phyloP scores from a whole-genome alignment of 2,888 invertebrate species.

The Ochropleura plecta region DNA sequence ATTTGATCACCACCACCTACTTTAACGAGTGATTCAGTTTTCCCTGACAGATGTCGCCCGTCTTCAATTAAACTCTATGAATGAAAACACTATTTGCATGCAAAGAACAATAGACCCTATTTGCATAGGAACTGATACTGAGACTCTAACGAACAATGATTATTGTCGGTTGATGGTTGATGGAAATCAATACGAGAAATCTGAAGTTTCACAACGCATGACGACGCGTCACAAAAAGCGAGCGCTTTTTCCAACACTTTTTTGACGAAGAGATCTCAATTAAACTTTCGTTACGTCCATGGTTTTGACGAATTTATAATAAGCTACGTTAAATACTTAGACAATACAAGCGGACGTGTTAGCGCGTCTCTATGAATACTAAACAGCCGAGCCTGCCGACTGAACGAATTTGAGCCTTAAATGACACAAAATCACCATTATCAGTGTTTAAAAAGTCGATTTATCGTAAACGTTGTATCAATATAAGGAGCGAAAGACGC shows the following conservation, averaged over 20 bases:
- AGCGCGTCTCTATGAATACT: conserved; percentile 79
- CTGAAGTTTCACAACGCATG: conserved; percentile 80
- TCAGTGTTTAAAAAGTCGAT: conserved; percentile 58
- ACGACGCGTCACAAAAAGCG: conserved; percentile 72
- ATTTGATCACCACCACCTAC: conserved; percentile 81
- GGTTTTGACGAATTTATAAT: conserved; percentile 86
- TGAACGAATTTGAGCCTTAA: conserved; percentile 77
- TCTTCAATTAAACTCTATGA: conserved; percentile 85
- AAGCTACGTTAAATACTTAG: conserved; percentile 76
- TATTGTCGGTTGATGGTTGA: conserved; percentile 80
- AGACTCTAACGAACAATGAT: conserved; percentile 84
- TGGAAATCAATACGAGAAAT: conserved; percentile 88
- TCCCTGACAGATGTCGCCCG: conserved; percentile 87
- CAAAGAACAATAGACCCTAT: conserved; percentile 81
- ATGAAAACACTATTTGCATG: conserved; percentile 89
- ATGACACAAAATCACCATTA: conserved; percentile 56
- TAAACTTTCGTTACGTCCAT: conserved; percentile 80
- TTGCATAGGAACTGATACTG: conserved; percentile 83
- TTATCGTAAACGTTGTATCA: conserved; percentile 69
- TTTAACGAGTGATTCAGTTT: conserved; percentile 89
- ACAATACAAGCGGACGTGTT: conserved; percentile 83
- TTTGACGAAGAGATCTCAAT: conserved; percentile 73
- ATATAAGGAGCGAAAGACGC: conserved; percentile 77
- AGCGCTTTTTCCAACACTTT: conserved; percentile 71
- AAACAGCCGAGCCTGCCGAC: conserved; percentile 71